Conservation (phyloP, 2,797 vertebrate species). For the Odontamblyopus rebecca region DNA sequence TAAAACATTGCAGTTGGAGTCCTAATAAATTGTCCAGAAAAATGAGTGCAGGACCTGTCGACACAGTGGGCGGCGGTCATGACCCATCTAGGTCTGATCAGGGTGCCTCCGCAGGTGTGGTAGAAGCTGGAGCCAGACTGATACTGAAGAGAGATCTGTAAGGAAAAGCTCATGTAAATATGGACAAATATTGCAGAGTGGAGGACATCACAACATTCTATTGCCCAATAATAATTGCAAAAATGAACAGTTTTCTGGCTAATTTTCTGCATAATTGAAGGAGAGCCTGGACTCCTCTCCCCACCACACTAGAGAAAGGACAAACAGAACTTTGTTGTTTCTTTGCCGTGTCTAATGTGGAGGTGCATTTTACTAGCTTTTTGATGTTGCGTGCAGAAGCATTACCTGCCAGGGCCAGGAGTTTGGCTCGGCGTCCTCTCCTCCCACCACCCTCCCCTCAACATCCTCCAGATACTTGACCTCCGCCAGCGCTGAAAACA, state of each 20-base stretch:
- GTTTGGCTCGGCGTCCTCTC: conserved; percentile 63
- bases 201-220: background rate
- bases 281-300: background rate
- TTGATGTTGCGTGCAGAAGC: background rate
- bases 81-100: conserved; percentile 81
- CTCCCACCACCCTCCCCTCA: conserved; percentile 67
- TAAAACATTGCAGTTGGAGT: background rate
- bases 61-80: conserved; percentile 91
- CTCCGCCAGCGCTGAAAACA: conserved; percentile 58
- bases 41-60: conserved; percentile 66
- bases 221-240: background rate
- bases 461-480: conserved; percentile 63
- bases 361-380: background rate
- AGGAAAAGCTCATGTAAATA: background rate
- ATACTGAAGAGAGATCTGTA: conserved; percentile 89
- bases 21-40: background rate
- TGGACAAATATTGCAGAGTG: background rate
- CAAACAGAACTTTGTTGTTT: background rate
- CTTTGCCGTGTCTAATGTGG: background rate
- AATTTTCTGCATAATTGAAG: background rate
- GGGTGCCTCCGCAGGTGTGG: conserved; percentile 86
- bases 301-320: too few relatives aligned
- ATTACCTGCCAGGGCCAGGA: conserved; percentile 82
- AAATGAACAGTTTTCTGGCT: background rate
- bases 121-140: conserved; percentile 64